Percentiles rank a stretch among this genome's conserved stretches.
phyloP scores from a whole-genome alignment of 2,113 vertebrate genomes.

The Petrocephalus zakoni region DNA sequence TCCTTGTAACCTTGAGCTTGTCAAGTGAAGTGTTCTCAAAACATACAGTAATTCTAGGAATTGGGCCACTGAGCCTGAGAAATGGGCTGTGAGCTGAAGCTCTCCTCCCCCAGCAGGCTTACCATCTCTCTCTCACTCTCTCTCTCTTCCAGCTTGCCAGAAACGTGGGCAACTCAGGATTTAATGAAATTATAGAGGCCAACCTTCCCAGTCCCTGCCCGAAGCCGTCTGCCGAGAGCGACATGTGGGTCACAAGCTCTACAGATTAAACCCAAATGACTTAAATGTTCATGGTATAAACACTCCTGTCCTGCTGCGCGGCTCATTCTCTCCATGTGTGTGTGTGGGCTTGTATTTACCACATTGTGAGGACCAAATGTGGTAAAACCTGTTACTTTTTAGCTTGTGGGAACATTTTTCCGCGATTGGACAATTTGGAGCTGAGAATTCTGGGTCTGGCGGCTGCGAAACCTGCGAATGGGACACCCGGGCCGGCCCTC shows the following conservation, averaged over 20 bases:
- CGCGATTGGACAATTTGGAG: not conserved
- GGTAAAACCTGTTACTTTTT: too few relatives aligned
- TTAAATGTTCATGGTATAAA: not conserved
- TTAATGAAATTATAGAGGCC: slow-evolving; percentile 61
- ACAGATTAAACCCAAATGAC: not conserved
- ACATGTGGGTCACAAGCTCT: slow-evolving; percentile 40
- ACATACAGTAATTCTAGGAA: not conserved
- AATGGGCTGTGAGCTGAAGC: not conserved
- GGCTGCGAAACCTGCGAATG: not conserved
- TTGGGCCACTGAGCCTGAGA: not conserved
- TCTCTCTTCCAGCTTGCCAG: slow-evolving; percentile 49
- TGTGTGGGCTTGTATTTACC: not conserved
- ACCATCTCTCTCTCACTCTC: slow-evolving; percentile 6
- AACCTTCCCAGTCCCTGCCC: slow-evolving; percentile 45
- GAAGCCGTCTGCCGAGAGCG: slow-evolving; percentile 55
- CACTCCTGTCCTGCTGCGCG: not conserved
- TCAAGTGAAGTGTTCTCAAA: not conserved
- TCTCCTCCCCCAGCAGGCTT: not conserved
- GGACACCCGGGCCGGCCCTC: not conserved
- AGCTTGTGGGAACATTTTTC: too few relatives aligned
- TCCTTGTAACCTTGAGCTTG: not conserved
- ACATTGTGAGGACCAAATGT: too few relatives aligned
- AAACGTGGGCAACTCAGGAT: slow-evolving; percentile 60
- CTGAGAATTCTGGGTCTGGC: not conserved
- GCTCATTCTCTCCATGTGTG: not conserved